A percentile compares a stretch with the other conserved stretches of the same genome.
These are phyloP conservation scores for Epizoanthus ramosus DNA, from an alignment of 92 coral and sea anemone genomes.

Conservation along the genomic window DNA sequence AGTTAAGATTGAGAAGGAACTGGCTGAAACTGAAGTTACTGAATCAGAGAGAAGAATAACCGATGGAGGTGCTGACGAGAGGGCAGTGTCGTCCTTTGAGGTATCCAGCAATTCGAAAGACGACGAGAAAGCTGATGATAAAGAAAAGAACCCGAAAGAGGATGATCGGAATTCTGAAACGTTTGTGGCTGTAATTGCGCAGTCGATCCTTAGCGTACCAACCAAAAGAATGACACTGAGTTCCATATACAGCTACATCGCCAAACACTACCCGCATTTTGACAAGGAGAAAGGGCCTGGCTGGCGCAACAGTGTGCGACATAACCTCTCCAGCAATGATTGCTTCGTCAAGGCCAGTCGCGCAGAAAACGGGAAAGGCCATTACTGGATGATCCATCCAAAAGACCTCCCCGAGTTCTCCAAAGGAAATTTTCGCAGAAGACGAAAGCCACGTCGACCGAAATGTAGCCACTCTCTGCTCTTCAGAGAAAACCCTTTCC, in stretches of 20 bases:
- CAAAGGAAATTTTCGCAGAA: conserved; percentile 93
- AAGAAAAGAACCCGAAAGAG: conserved; percentile 63
- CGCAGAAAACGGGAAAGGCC: conserved; percentile 99
- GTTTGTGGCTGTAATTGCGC: conserved; percentile 98
- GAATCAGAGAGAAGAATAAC: conserved; percentile 25
- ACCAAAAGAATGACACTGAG: conserved; percentile 97
- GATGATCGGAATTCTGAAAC: conserved; percentile 92
- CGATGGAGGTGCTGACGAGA: conserved; percentile 31
- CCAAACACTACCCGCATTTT: conserved; percentile 89
- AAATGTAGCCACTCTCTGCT: conserved; percentile 83
- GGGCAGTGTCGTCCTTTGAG: conserved; percentile 32
- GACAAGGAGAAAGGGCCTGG: conserved; percentile 99
- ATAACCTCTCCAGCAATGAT: conserved; percentile 97
- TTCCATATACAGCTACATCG: conserved; percentile 95
- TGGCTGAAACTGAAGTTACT: not conserved
- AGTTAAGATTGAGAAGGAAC: conserved; percentile 20
- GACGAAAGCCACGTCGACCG: conserved; percentile 95
- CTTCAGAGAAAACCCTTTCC: conserved; percentile 67
- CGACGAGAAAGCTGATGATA: conserved; percentile 50
- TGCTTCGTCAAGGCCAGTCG: conserved; percentile 98
- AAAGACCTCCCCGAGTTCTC: conserved; percentile 97
- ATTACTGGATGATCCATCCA: conserved; percentile 99
- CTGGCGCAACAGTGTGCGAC: conserved; percentile 98
- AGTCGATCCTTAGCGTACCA: conserved; percentile 92
- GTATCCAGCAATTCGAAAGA: conserved; percentile 34